Conservation (phyloP, 2,797 vertebrate genomes). For the Mareca strepera region DNA sequence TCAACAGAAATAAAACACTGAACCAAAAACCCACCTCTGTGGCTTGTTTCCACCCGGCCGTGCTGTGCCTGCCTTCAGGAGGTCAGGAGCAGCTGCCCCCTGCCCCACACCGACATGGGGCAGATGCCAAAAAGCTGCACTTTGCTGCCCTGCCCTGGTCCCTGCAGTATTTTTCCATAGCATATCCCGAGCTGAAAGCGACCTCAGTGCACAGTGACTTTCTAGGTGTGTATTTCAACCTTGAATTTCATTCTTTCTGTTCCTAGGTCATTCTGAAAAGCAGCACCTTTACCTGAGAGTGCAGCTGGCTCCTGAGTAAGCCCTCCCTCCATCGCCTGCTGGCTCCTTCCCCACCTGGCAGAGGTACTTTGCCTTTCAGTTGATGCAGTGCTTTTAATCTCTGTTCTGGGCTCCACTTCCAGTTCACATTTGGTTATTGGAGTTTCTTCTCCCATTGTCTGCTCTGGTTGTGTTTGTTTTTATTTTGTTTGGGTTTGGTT, state of each 20-base stretch:
- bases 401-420: neutral
- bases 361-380: neutral
- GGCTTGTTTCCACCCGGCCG: neutral
- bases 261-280: neutral
- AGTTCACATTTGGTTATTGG: neutral
- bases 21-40: neutral
- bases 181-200: too few species aligned
- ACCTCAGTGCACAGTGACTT: neutral
- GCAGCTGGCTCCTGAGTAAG: rapidly evolving
- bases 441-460: neutral
- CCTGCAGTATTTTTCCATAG: neutral
- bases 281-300: neutral
- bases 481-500: neutral
- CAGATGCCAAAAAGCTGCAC: neutral
- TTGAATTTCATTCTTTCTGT: neutral
- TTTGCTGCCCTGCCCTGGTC: rapidly evolving
- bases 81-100: neutral
- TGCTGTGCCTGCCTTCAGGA: neutral
- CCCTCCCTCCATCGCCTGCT: neutral
- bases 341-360: neutral
- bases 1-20: neutral
- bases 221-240: neutral
- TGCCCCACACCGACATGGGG: rapidly evolving
- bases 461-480: neutral
- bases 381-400: neutral